A percentile compares a stretch with the other conserved stretches of the same genome.
Conservation (phyloP, 2,797 vertebrate genomes). For the Martes flavigula region DNA sequence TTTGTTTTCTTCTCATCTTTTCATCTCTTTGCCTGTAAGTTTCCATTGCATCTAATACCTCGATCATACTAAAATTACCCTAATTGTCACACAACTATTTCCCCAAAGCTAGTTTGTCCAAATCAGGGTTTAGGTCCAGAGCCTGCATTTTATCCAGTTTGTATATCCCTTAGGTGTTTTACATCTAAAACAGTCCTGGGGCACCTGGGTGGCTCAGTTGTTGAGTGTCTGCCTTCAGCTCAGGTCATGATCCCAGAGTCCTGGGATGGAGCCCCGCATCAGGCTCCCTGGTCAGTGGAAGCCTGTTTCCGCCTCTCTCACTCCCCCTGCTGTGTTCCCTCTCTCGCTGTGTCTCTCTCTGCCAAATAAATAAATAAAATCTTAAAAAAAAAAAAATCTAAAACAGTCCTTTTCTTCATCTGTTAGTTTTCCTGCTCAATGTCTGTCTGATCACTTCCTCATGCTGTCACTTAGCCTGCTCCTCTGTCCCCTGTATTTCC, state of each 20-base stretch:
- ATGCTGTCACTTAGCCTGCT: not conserved
- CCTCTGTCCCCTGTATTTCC: not conserved
- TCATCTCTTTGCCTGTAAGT: not conserved
- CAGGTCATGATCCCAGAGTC: too few relatives aligned
- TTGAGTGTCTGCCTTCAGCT: too few relatives aligned
- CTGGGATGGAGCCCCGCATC: too few relatives aligned
- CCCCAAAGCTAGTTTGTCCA: not conserved
- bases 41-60: not conserved
- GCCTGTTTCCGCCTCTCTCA: too few relatives aligned
- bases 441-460: not conserved
- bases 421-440: not conserved
- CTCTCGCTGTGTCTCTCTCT: too few relatives aligned
- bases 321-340: too few relatives aligned
- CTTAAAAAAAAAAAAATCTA: not conserved
- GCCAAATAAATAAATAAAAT: too few relatives aligned
- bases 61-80: not conserved
- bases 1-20: not conserved
- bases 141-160: not conserved
- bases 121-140: not conserved
- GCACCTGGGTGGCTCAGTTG: too few relatives aligned
- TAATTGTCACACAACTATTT: not conserved
- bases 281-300: too few relatives aligned
- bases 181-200: not conserved
- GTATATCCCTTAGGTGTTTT: not conserved
- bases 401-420: not conserved